Evolutionary conservation across 2,113 vertebrate genomes (phyloP), one percentile per base, ranked within the genome.

Genomic region (Chlamydotis undulata): DNA sequence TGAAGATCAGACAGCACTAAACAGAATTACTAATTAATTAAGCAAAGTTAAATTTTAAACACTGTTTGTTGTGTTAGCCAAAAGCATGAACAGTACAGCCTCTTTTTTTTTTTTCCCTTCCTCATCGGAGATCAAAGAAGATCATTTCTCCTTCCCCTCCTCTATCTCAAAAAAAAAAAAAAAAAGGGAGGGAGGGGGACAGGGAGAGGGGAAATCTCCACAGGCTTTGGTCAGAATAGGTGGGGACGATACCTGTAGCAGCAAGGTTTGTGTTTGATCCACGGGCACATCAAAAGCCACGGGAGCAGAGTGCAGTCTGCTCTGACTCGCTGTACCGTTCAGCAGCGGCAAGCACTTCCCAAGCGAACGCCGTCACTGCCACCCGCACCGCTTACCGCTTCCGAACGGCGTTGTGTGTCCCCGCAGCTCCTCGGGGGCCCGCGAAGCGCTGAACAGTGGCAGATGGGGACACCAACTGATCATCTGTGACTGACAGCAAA

Each of bases 11-110:
- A 99, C 98, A 97, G 98, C 98, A 98, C 99, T 99, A 99, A 99
- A 99, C 98, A 99, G 99, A 99, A 99, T 99, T 98, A 98, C 99
- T 99, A 99, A 99, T 99, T 99, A 99, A 99, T 99, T 99, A 99
- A 99, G 99, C 99, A 98, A 98, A 99, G 99, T 99, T 99, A 99
- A 99, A 99, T 99, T 98, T 99, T 99, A 99, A 99, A 99, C 99
- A 99, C 98, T 99, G 99, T 99, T 99, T 99, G 99, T 99, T 99
- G 98, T 99, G 98, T 98, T 99, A 98, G 99, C 99, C 99, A 99
- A 99, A 99, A 98, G 98, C 98, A 98, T 98, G 98, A 99, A 99
- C 98, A 99, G 98, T 99, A 99, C 98, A 98, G 98, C 97, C 98
- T 98, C 41, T 43, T 98, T 98, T 98, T 98, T 98, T 98, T 59